Percentiles rank a stretch among this genome's conserved stretches.
These are phyloP conservation scores for Listronotus bonariensis DNA, from an alignment of 1,140 invertebrate genomes.

Conservation along the genomic window DNA sequence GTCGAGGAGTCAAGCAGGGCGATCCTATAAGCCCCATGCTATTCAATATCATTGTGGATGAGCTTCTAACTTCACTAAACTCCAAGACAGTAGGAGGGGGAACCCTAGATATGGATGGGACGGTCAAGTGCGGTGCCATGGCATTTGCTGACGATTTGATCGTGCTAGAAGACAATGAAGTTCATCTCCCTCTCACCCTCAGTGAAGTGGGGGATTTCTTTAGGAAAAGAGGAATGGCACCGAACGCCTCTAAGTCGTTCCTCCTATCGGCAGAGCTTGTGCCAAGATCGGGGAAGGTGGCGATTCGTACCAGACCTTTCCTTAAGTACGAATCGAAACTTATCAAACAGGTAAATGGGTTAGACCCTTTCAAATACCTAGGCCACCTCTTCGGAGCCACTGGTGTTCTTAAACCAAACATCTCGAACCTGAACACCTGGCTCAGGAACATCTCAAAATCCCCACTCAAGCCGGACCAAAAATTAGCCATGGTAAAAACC, in stretches of 20 bases:
- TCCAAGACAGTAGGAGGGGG: not conserved
- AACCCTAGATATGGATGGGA: not conserved
- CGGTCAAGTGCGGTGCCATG: not conserved
- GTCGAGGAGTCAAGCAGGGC: too few relatives aligned
- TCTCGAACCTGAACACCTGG: too few relatives aligned
- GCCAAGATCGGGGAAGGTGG: not conserved
- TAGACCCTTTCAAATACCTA: slow-evolving; percentile 38
- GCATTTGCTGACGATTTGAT: slow-evolving; percentile 37
- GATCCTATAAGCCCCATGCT: too few relatives aligned
- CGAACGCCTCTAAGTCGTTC: slow-evolving; percentile 8
- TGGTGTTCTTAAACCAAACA: slow-evolving; percentile 29
- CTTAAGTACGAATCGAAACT: not conserved
- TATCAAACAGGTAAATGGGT: slow-evolving; percentile 7
- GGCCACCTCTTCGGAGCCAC: slow-evolving; percentile 26
- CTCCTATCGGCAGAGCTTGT: slow-evolving; percentile 1
- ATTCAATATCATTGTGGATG: slow-evolving; percentile 37
- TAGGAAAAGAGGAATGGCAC: slow-evolving; percentile 2
- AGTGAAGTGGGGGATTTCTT: slow-evolving; percentile 2
- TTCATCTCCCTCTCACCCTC: not conserved
- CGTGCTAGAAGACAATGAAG: slow-evolving; percentile 12
- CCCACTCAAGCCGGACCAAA: too few relatives aligned
- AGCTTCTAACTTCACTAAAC: too few relatives aligned
- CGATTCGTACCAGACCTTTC: not conserved
- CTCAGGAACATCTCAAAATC: too few relatives aligned
- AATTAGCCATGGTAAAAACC: too few relatives aligned